Base-by-base conservation (phyloP, 37 sponge, comb jelly and placozoan species). In the Cladorhizidae sp. region DNA sequence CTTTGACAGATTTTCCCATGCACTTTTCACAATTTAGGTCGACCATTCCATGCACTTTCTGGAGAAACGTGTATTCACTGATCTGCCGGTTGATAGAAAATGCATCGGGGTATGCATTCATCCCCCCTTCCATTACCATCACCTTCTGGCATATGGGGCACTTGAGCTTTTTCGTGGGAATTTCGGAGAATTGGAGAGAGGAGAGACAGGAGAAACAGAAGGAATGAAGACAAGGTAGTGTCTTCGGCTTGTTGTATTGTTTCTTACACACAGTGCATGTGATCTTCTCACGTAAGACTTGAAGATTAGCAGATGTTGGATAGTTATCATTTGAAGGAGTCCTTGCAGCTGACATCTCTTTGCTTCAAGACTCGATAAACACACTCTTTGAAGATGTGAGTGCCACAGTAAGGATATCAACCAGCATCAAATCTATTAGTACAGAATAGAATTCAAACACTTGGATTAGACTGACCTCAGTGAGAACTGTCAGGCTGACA, bases 141-240 rank as follows among this genome's bases (percentile, higher is more conserved):
- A 31, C 49, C 59, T 76, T 76, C 1, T 70, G 23, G 26, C 88
- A 87, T n/a, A 81, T 70, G 0, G 88, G 88, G 55, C 88, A 87
- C 1, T 21, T 33, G 2, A 81, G 23, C 63, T 58, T 61, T 40
- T 38, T 59, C 3, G 32, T 64, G 9, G 31, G 12, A n/a, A 15
- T 14, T 32, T 78, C 79, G n/a, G 25, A 23, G 25, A 38, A 11
- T 3, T 58, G 18, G 2, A 69, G 57, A 0, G 73, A 41, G 6
- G 49, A 39, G 17, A 87, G 70, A 31, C 88, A 87, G 11, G 77
- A 69, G 28, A 58, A 40, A 39, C 88, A 87, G 42, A 76, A 87
- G 0, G 88, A 87, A 40, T 87, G 88, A 49, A 87, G 88, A 29
- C 88, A 87, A 20, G 76, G 71, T 0, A 87, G 76, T 25, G 82